Percentiles rank a stretch among this genome's conserved stretches.
Evolutionary conservation across 2,888 invertebrate species (phyloP).

Genomic region (Leucoma salicis): DNA sequence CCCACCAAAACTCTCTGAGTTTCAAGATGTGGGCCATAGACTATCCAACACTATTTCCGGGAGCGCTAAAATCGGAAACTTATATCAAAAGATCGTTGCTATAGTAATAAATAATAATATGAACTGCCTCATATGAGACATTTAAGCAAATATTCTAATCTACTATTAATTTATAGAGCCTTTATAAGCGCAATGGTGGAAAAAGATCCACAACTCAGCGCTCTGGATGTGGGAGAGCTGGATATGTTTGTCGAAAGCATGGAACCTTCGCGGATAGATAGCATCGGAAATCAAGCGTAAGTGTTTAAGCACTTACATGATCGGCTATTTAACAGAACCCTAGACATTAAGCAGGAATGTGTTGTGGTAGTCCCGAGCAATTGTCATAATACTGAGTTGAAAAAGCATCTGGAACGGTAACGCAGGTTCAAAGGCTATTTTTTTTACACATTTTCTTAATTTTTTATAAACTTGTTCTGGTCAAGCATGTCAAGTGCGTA

Average conservation of each 20-base stretch:
- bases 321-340: too few relatives aligned
- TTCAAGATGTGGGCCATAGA: too few relatives aligned
- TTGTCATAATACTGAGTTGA: too few relatives aligned
- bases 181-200: conserved; percentile 69
- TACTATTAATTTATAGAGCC: background rate
- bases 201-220: conserved; percentile 70
- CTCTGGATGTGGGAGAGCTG: conserved; percentile 86
- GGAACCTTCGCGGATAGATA: conserved; percentile 83
- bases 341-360: too few relatives aligned
- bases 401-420: too few relatives aligned
- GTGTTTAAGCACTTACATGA: conserved; percentile 18
- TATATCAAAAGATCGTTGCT: conserved; percentile 20
- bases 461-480: too few relatives aligned
- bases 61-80: conserved; percentile 16
- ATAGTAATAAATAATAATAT: conserved; percentile 12
- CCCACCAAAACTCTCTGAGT: too few relatives aligned
- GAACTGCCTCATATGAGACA: background rate
- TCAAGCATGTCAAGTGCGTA: too few relatives aligned
- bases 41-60: too few relatives aligned
- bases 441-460: too few relatives aligned
- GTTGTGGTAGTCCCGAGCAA: too few relatives aligned
- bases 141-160: background rate
- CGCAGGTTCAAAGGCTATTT: too few relatives aligned
- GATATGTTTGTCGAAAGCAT: conserved; percentile 89
- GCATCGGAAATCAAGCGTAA: conserved; percentile 84